Evolutionary conservation across 1,140 invertebrate genomes (phyloP).

Genomic region (Trachymyrmex cornetzi): DNA sequence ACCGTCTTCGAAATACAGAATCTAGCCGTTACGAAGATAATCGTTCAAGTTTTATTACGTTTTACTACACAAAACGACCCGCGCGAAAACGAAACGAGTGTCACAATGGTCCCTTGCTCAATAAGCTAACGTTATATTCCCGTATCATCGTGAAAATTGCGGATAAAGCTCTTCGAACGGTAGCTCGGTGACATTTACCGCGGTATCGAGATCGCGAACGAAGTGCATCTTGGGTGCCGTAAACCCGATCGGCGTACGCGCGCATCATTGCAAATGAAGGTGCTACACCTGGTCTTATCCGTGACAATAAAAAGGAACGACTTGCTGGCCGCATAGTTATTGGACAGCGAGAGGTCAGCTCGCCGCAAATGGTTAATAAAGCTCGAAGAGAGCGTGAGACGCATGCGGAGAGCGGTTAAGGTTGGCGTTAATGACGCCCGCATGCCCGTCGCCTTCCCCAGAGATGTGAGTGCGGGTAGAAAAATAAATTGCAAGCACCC

Average conservation of each 20-base stretch:
- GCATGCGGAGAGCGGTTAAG: slow-evolving; percentile 77
- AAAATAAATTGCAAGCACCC: slow-evolving; percentile 78
- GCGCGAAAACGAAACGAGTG: not conserved
- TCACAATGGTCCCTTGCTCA: not conserved
- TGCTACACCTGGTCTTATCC: slow-evolving; percentile 72
- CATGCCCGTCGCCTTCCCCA: slow-evolving; percentile 71
- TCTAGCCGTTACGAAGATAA: not conserved
- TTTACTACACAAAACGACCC: not conserved
- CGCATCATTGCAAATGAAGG: slow-evolving; percentile 72
- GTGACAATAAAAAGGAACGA: slow-evolving; percentile 76
- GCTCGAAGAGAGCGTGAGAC: slow-evolving; percentile 79
- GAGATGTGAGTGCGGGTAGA: slow-evolving; percentile 58
- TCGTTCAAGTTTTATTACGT: not conserved
- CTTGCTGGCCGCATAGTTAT: slow-evolving; percentile 65
- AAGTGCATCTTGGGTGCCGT: slow-evolving; percentile 64
- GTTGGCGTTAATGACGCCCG: slow-evolving; percentile 84
- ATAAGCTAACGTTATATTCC: slow-evolving; percentile 30
- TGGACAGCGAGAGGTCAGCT: slow-evolving; percentile 74
- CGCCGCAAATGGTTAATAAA: slow-evolving; percentile 83
- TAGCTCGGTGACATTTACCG: not conserved
- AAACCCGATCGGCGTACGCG: slow-evolving; percentile 67
- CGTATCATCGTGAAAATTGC: slow-evolving; percentile 21
- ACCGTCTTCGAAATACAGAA: slow-evolving; percentile 49
- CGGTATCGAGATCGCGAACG: slow-evolving; percentile 38
- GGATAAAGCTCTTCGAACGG: slow-evolving; percentile 15